Conservation (phyloP, 1,140 invertebrate species). For the Pteromalus puparum region DNA sequence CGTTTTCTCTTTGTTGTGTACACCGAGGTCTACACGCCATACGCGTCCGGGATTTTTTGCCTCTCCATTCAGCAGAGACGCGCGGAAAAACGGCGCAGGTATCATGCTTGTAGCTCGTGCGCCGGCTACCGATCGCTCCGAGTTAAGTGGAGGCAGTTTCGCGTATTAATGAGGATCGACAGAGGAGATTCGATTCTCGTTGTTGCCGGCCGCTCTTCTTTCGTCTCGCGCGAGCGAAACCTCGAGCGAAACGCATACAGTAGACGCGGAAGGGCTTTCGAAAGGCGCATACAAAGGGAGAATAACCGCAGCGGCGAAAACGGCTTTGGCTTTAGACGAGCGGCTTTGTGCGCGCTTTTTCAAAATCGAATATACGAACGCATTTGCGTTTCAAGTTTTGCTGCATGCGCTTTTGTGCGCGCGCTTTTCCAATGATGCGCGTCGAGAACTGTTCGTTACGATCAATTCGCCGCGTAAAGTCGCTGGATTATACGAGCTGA, state of each 20-base stretch:
- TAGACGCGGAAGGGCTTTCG: neutral
- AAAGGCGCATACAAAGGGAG: neutral
- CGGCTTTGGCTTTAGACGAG: neutral
- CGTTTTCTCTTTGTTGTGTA: neutral
- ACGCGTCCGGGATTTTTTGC: no score
- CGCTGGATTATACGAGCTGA: neutral
- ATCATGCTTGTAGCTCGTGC: neutral
- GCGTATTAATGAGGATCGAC: constrained; percentile 41
- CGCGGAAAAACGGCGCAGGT: no score
- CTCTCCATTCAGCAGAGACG: no score
- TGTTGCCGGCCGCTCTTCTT: neutral
- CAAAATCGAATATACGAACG: constrained; percentile 18
- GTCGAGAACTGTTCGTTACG: neutral
- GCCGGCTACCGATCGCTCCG: neutral
- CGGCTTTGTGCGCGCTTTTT: constrained; percentile 13
- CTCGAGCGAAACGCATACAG: no score
- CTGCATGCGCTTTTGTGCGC: neutral
- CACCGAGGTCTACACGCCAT: no score
- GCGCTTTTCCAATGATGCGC: neutral
- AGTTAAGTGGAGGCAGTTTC: constrained; percentile 42
- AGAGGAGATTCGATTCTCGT: neutral
- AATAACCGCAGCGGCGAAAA: constrained; percentile 1
- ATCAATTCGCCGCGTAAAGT: constrained; percentile 5
- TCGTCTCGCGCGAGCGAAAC: no score
- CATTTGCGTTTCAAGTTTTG: neutral